A percentile compares a stretch with the other conserved stretches of the same genome.
Evolutionary conservation across 2,888 invertebrate genomes (phyloP).

Genomic region (Cheilosia urbana): DNA sequence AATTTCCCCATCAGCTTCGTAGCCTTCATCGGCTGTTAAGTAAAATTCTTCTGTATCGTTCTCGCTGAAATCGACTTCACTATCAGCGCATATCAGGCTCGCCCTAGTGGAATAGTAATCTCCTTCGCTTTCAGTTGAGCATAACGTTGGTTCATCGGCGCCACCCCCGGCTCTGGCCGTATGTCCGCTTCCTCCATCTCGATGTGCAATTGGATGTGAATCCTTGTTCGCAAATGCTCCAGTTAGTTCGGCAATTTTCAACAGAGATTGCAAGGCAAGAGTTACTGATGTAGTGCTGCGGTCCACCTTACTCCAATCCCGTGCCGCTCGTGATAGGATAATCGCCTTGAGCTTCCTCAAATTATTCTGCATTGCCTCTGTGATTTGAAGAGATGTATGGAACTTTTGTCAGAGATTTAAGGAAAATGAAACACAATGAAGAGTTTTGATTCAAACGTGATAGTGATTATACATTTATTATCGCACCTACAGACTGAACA

Average conservation of each 20-base stretch:
- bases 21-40: slow-evolving; percentile 83
- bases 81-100: slow-evolving; percentile 81
- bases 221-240: slow-evolving; percentile 43
- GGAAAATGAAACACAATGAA: slow-evolving; percentile 10
- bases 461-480: slow-evolving; percentile 26
- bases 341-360: slow-evolving; percentile 81
- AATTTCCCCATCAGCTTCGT: slow-evolving; percentile 83
- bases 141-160: slow-evolving; percentile 54
- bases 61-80: slow-evolving; percentile 82
- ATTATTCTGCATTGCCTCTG: slow-evolving; percentile 82
- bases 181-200: slow-evolving; percentile 78
- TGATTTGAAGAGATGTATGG: slow-evolving; percentile 37
- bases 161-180: slow-evolving; percentile 26
- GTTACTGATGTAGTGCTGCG: slow-evolving; percentile 77
- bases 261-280: slow-evolving; percentile 82
- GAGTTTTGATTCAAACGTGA: slow-evolving; percentile 1
- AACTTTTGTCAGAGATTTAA: slow-evolving; percentile 25
- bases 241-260: slow-evolving; percentile 82
- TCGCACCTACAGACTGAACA: slow-evolving; percentile 46
- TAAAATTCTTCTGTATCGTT: slow-evolving; percentile 82
- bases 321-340: slow-evolving; percentile 79
- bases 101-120: slow-evolving; percentile 82
- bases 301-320: slow-evolving; percentile 80
- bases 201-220: slow-evolving; percentile 55
- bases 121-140: slow-evolving; percentile 77